These are phyloP conservation scores for Athetis lepigone DNA, from an alignment of 2,888 invertebrate species.

Conservation along the genomic window DNA sequence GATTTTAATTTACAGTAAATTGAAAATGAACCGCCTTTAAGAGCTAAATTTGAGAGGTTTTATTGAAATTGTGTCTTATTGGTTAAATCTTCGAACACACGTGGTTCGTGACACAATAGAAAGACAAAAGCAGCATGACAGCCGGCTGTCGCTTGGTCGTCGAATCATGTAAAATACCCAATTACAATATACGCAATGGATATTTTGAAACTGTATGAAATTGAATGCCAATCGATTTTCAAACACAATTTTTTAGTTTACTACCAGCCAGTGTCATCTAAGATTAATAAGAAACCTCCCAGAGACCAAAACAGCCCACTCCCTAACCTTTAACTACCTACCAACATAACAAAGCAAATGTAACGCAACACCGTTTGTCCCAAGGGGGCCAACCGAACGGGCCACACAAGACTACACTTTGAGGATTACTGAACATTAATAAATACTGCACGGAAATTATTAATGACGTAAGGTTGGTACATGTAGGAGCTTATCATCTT, in stretches of 20 bases:
- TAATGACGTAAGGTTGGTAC: slow-evolving; percentile 47
- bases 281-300: neutral
- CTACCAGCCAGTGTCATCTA: neutral
- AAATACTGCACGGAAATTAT: slow-evolving; percentile 61
- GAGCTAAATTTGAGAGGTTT: no score
- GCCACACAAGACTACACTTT: slow-evolving; percentile 58
- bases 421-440: slow-evolving; percentile 60
- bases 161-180: no score
- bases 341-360: slow-evolving; percentile 66
- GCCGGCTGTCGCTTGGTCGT: no score
- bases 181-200: no score
- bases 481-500: slow-evolving; percentile 39
- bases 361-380: slow-evolving; percentile 55
- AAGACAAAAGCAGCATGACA: no score
- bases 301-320: slow-evolving; percentile 18
- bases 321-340: slow-evolving; percentile 47
- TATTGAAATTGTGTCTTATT: no score
- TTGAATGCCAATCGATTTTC: no score
- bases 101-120: no score
- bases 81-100: no score
- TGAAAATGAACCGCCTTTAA: no score
- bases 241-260: neutral
- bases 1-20: no score
- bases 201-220: no score
- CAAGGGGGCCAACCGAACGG: slow-evolving; percentile 54